phyloP scores from a whole-genome alignment of 2,113 vertebrate species.

The Labeo rohita region DNA sequence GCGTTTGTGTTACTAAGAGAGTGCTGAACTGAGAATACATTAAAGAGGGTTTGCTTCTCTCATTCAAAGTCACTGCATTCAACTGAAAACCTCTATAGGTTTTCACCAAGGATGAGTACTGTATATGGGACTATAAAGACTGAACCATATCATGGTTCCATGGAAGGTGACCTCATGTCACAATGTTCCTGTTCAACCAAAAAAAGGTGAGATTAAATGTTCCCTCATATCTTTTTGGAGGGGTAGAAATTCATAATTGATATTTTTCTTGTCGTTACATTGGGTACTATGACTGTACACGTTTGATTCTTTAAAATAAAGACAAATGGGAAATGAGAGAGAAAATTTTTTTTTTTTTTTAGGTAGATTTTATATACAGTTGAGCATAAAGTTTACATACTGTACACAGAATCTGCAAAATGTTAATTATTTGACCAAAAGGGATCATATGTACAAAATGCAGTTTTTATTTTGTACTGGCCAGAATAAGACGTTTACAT shows the following conservation, averaged over 20 bases:
- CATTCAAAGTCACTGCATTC: neutral
- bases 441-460: too few relatives aligned
- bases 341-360: neutral
- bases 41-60: neutral
- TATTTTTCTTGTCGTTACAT: neutral
- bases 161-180: neutral
- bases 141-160: neutral
- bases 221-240: neutral
- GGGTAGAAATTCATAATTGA: neutral
- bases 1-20: conserved; percentile 15
- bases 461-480: too few relatives aligned
- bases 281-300: neutral
- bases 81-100: neutral
- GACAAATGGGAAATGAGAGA: neutral
- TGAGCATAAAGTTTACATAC: too few relatives aligned
- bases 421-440: too few relatives aligned
- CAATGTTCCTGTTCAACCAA: neutral
- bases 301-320: neutral
- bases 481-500: too few relatives aligned
- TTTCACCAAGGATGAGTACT: neutral
- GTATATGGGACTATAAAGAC: neutral
- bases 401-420: too few relatives aligned
- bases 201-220: neutral
- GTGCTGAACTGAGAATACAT: conserved; percentile 21
- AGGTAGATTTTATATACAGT: too few relatives aligned